Evolutionary conservation across 2,797 vertebrate species (phyloP).

Genomic region (Dendrocincla fuliginosa): DNA sequence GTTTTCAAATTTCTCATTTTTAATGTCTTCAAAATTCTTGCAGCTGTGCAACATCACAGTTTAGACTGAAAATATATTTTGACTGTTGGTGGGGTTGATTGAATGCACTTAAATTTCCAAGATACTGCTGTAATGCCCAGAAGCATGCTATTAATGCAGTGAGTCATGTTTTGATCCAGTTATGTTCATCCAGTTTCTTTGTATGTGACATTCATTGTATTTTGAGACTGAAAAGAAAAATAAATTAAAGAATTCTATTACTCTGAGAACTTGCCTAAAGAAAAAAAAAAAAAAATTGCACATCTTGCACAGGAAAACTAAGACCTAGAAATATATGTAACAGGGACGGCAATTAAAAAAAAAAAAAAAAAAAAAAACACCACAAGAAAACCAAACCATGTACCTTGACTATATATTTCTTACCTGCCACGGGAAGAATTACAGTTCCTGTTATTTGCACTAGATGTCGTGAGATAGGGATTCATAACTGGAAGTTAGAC

Average conservation of each 20-base stretch:
- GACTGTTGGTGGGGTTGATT: not conserved
- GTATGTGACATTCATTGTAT: not conserved
- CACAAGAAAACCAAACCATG: too few species aligned
- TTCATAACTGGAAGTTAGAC: not conserved
- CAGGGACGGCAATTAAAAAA: not conserved
- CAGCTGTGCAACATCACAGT: not conserved
- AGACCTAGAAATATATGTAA: not conserved
- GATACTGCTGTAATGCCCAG: not conserved
- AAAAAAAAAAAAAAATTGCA: not conserved
- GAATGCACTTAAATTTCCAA: conserved; percentile 7
- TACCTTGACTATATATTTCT: not conserved
- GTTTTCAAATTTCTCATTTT: not conserved
- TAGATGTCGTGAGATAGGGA: not conserved
- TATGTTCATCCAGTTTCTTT: not conserved
- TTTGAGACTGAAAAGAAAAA: not conserved
- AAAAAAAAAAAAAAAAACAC: not conserved
- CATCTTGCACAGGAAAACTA: not conserved
- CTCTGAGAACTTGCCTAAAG: not conserved
- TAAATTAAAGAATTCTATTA: not conserved
- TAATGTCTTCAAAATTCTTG: not conserved
- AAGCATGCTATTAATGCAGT: not conserved
- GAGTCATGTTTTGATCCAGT: conserved; percentile 28
- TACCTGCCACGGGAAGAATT: not conserved
- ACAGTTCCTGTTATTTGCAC: not conserved
- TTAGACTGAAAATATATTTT: not conserved